A percentile compares a stretch with the other conserved stretches of the same genome.
Evolutionary conservation across 2,888 invertebrate genomes (phyloP).

Genomic region (Caenorhabditis sp.): DNA sequence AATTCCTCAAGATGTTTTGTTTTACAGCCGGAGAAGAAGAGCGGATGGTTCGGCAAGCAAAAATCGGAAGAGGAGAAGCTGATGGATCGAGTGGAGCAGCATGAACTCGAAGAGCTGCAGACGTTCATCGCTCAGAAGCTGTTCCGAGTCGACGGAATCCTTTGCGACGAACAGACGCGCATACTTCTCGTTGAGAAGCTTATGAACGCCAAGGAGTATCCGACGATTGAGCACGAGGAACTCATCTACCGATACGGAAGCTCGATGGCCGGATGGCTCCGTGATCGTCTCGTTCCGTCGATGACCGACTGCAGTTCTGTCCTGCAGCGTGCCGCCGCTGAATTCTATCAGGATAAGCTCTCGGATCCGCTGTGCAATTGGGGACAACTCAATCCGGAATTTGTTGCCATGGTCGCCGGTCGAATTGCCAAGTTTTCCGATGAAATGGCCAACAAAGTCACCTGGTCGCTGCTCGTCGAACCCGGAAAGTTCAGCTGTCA

Average conservation of each 20-base stretch:
- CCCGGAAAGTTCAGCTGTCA: conserved; percentile 79
- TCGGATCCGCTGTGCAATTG: conserved; percentile 75
- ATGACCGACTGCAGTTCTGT: conserved; percentile 72
- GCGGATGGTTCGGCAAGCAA: conserved; percentile 48
- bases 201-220: conserved; percentile 57
- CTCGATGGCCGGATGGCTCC: conserved; percentile 71
- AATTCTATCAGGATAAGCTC: conserved; percentile 67
- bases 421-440: conserved; percentile 68
- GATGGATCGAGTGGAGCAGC: conserved; percentile 65
- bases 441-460: conserved; percentile 70
- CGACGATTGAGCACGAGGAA: conserved; percentile 58
- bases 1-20: too few relatives aligned
- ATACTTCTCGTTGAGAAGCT: conserved; percentile 69
- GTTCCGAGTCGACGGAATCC: conserved; percentile 74
- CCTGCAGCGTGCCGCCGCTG: conserved; percentile 68
- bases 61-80: conserved; percentile 58
- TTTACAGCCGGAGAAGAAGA: conserved; percentile 47
- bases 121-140: conserved; percentile 76
- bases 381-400: conserved; percentile 67
- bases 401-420: conserved; percentile 64
- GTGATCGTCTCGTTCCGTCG: conserved; percentile 71
- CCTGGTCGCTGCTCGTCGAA: conserved; percentile 78
- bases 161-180: conserved; percentile 75
- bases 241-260: conserved; percentile 67
- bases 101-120: conserved; percentile 73